These are phyloP conservation scores for Serripes groenlandicus DNA, from an alignment of 2,888 invertebrate genomes.

Conservation along the genomic window DNA sequence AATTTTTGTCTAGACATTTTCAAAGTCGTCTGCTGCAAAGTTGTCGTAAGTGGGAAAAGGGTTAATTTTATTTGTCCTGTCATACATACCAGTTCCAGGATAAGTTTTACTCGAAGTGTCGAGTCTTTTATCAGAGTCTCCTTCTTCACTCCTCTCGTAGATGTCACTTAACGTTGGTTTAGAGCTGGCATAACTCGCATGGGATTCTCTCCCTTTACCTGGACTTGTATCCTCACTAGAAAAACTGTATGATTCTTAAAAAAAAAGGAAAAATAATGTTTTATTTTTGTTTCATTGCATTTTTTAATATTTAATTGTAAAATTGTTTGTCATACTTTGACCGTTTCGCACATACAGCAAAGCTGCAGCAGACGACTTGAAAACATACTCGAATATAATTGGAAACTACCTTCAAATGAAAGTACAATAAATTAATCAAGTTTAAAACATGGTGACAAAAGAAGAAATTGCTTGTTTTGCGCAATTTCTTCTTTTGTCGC, in stretches of 20 bases:
- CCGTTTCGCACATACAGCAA: too few relatives aligned
- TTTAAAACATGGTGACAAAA: too few relatives aligned
- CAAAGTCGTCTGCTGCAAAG: background rate
- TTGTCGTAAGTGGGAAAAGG: background rate
- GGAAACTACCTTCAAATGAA: background rate
- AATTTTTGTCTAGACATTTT: too few relatives aligned
- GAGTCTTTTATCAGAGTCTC: slow-evolving; percentile 66
- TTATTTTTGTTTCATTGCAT: background rate
- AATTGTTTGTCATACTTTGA: background rate
- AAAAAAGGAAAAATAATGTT: background rate
- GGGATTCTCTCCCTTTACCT: slow-evolving; percentile 59
- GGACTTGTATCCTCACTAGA: slow-evolving; percentile 71
- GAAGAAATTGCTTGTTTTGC: too few relatives aligned
- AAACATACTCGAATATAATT: background rate
- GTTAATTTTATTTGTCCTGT: background rate
- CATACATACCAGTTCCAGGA: slow-evolving; percentile 13
- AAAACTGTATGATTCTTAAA: slow-evolving; percentile 74
- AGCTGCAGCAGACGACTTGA: background rate
- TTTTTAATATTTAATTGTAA: background rate
- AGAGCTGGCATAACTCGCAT: slow-evolving; percentile 69
- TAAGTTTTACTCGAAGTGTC: slow-evolving; percentile 22
- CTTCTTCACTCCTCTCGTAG: slow-evolving; percentile 82
- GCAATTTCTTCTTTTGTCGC: too few relatives aligned
- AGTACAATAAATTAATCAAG: too few relatives aligned
- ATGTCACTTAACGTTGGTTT: slow-evolving; percentile 82